Evolutionary conservation across 1,140 invertebrate species (phyloP), one percentile per base, ranked within the genome.

Genomic region (Idris sp.): DNA sequence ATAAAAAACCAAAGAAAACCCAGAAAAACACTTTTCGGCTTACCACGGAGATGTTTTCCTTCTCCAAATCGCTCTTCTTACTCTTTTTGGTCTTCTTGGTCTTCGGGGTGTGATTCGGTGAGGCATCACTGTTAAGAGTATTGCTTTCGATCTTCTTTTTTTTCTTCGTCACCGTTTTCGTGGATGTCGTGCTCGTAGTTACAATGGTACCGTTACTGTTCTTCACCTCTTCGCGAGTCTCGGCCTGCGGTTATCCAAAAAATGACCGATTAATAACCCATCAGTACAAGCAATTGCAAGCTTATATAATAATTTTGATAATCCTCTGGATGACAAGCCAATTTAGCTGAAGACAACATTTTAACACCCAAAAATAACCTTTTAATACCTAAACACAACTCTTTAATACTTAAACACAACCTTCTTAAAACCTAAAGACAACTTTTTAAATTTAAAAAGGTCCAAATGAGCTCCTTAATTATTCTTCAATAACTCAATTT

Each of bases 11-110:
- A n/a, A n/a, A 22, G 19, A 22, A 22, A 6, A 22, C 19, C 19
- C 19, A 6, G 19, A 22, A n/a, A 22, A 22, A 56, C 56, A 48
- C 31, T 38, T 38, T 19, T 41, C 1, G 36, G 76, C 89, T 90
- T 81, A 91, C 90, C 85, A 91, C 89, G 65, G 90, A 91, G 74
- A 91, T 90, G 72, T 90, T 91, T 77, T 91, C 90, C 83, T 90
- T 90, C 78, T 90, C 89, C 53, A 88, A 82, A 48, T 89, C 89
- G 75, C 69, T 88, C 74, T 89, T 90, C 78, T 90, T 89, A 54
- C 88, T 89, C 82, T 91, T 91, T 84, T 90, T 90, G 43, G 86
- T 87, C 68, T 90, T 90, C 84, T 91, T 91, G 80, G 88, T 90
- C 68, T 81, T 82, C 22, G 85, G 81, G 53, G 85, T 86, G 56